A percentile compares a stretch with the other conserved stretches of the same genome.
Conservation (phyloP, 2,888 invertebrate species). For the Perizoma affinitatum region DNA sequence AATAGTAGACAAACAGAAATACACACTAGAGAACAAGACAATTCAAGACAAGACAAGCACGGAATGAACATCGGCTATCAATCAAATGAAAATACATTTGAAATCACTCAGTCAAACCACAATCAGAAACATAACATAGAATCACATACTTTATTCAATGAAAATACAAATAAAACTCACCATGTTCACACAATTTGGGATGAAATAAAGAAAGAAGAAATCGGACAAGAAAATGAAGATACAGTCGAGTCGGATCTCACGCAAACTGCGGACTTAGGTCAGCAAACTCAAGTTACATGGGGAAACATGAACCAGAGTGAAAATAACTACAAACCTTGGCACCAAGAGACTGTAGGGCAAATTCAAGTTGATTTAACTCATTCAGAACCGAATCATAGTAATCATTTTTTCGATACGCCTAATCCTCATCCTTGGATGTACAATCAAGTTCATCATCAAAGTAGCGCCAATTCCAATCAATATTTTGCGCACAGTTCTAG, state of each 20-base stretch:
- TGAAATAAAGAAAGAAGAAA: constrained; percentile 28
- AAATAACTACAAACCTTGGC: constrained; percentile 23
- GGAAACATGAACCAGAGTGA: constrained; percentile 31
- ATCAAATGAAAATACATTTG: constrained; percentile 21
- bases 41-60: constrained; percentile 12
- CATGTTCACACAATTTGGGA: constrained; percentile 24
- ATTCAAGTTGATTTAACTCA: constrained; percentile 8
- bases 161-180: constrained; percentile 18
- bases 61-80: constrained; percentile 14
- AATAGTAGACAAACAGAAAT: constrained; percentile 27
- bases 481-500: constrained; percentile 21
- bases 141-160: constrained; percentile 21
- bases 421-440: constrained; percentile 32
- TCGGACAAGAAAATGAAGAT: constrained; percentile 22
- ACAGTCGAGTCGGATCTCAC: constrained; percentile 19
- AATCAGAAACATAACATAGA: constrained; percentile 8
- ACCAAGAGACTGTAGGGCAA: constrained; percentile 10
- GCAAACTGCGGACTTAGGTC: constrained; percentile 29
- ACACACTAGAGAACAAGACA: constrained; percentile 16
- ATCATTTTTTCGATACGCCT: constrained; percentile 6
- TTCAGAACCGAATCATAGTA: constrained; percentile 3
- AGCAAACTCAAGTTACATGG: constrained; percentile 35
- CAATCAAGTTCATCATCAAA: constrained; percentile 21
- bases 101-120: constrained; percentile 17
- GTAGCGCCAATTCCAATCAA: constrained; percentile 14